Conservation (phyloP, 2,888 invertebrate species). For the Zonitis immaculata region DNA sequence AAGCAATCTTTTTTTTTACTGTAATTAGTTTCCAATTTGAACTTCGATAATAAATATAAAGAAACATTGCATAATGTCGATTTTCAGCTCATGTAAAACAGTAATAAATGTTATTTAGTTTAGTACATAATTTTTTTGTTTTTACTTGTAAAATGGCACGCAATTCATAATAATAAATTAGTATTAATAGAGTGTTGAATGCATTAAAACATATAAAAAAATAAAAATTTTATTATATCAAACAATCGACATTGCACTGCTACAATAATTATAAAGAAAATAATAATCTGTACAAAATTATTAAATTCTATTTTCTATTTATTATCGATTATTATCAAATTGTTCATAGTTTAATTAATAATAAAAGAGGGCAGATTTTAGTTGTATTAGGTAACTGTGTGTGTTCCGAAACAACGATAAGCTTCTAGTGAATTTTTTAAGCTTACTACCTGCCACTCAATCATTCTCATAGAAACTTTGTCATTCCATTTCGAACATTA, state of each 20-base stretch:
- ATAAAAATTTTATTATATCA: neutral
- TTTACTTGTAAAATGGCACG: slow-evolving; percentile 15
- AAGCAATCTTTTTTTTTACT: too few relatives aligned
- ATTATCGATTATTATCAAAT: neutral
- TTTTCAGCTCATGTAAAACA: slow-evolving; percentile 19
- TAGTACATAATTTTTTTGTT: slow-evolving; percentile 22
- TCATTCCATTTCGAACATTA: slow-evolving; percentile 7
- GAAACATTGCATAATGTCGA: slow-evolving; percentile 1
- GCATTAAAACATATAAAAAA: slow-evolving; percentile 15
- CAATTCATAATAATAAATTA: slow-evolving; percentile 26
- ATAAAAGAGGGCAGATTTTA: neutral
- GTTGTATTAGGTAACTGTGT: too few relatives aligned
- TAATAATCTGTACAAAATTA: too few relatives aligned
- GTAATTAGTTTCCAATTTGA: too few relatives aligned
- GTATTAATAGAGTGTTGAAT: slow-evolving; percentile 28
- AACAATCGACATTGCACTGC: neutral
- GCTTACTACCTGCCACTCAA: slow-evolving; percentile 20
- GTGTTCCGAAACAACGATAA: slow-evolving; percentile 18
- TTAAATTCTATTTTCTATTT: too few relatives aligned
- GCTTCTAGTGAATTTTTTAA: slow-evolving; percentile 15
- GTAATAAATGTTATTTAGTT: too few relatives aligned
- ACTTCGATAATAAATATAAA: too few relatives aligned
- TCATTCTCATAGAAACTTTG: slow-evolving; percentile 7
- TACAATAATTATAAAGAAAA: too few relatives aligned
- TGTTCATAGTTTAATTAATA: slow-evolving; percentile 15